Evolutionary conservation across 1,140 invertebrate genomes (phyloP).

Genomic region (Archivesica marissinica): DNA sequence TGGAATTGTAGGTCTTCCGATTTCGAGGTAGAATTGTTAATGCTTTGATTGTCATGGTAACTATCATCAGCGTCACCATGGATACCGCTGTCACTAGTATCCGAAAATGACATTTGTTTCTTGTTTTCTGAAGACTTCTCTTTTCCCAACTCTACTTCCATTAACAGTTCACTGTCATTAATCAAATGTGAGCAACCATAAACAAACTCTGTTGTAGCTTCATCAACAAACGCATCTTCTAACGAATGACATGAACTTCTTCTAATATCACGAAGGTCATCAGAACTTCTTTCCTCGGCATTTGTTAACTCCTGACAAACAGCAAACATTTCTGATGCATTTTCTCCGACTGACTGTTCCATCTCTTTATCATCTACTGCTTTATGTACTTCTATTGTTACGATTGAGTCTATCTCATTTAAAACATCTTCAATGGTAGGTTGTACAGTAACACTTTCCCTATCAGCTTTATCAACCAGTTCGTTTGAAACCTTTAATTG

Average conservation of each 20-base stretch:
- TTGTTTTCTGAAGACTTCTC: background rate
- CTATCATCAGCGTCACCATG: constrained; percentile 32
- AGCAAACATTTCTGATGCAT: constrained; percentile 25
- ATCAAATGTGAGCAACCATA: background rate
- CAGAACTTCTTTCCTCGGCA: background rate
- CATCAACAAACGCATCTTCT: background rate
- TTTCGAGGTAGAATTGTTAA: background rate
- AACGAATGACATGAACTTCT: constrained; percentile 29
- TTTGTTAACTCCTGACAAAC: constrained; percentile 40
- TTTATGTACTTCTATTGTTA: background rate
- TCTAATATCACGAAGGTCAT: background rate
- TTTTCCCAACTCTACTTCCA: background rate
- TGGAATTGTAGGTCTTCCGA: background rate
- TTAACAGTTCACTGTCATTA: background rate
- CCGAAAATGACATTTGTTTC: constrained; percentile 36
- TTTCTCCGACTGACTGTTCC: background rate
- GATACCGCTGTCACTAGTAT: constrained; percentile 48
- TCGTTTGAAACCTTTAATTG: no score
- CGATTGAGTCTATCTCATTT: constrained; percentile 18
- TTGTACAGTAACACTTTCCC: background rate
- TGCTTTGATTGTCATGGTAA: constrained; percentile 22
- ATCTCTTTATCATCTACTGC: background rate
- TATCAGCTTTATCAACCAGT: no score
- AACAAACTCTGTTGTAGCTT: background rate
- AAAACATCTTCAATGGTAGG: background rate